Base-by-base conservation (phyloP, 2,113 vertebrate species). In the Paratilapia polleni region DNA sequence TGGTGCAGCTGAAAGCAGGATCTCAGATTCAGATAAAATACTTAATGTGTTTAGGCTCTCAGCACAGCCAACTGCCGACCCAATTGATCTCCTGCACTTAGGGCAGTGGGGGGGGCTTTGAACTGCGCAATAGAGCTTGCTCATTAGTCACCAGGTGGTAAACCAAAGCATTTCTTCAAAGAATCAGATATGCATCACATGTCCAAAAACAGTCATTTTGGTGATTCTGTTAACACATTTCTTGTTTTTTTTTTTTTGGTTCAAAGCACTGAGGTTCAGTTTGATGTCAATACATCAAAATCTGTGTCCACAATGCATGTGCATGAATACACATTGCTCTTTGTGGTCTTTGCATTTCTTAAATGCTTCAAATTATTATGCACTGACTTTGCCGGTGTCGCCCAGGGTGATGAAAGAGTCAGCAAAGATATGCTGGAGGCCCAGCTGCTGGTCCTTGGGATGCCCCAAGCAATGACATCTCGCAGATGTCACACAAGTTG, bases 101-200 rank as follows among this genome's bases (percentile, higher is more conserved):
- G 28, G 24, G 24, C 81, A 6, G 82, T 6, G 63, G 84, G 87
- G 87, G 83, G 66, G 82, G 87, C 92, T 95, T 94, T 95, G 93
- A 95, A 94, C 88, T 34, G 62, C 79, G 86, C 83, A 74, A 87
- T 41, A 38, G 41, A 80, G 77, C 84, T 68, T 38, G 22, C 80
- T 74, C 41, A 70, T 88, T 64, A 85, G 61, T 83, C 92, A 81
- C 77, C 91, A 77, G 90, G 90, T 84, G 88, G 89, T 86, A 49
- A 87, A 85, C 26, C 90, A 82, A 83, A 85, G 81, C 70, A 79
- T 80, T 81, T 86, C 91, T 92, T 93, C 92, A 93, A 90, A 92
- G 94, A 63, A 5, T 43, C 58, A 66, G 24, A 81, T 86, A 56
- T 6, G 56, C 24, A 38, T 70, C 47, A 76, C 73, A 80, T 73